A percentile compares a stretch with the other conserved stretches of the same genome.
These are phyloP conservation scores for Notodromas monacha DNA, from an alignment of 2,888 invertebrate species.

Conservation along the genomic window DNA sequence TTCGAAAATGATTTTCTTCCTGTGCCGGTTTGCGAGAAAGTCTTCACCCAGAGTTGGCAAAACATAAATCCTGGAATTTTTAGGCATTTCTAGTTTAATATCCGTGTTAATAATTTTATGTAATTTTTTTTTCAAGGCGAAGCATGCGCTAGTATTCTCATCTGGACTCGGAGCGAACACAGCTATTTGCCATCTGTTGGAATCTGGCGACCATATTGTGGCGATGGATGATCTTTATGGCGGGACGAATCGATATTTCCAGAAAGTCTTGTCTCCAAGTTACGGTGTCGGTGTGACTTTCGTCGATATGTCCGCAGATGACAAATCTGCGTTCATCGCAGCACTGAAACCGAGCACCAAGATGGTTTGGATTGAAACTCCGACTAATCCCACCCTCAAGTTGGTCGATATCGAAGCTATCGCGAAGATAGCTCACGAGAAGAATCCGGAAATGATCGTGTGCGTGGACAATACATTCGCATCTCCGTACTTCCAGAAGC, in stretches of 20 bases:
- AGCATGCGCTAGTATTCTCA: slow-evolving; percentile 30
- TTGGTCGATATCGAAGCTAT: slow-evolving; percentile 51
- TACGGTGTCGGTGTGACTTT: slow-evolving; percentile 40
- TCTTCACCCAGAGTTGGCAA: too few relatives aligned
- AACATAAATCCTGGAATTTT: too few relatives aligned
- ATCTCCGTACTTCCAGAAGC: slow-evolving; percentile 56
- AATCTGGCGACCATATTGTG: slow-evolving; percentile 57
- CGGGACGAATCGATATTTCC: slow-evolving; percentile 44
- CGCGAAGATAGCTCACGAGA: slow-evolving; percentile 24
- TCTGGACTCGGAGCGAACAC: slow-evolving; percentile 69
- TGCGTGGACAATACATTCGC: slow-evolving; percentile 81
- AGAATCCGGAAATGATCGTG: slow-evolving; percentile 25
- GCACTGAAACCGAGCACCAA: slow-evolving; percentile 51
- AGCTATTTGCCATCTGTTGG: slow-evolving; percentile 35
- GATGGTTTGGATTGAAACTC: slow-evolving; percentile 67
- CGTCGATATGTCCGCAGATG: slow-evolving; percentile 32
- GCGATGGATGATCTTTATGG: slow-evolving; percentile 80
- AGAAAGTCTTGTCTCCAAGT: slow-evolving; percentile 22
- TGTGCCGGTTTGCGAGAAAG: too few relatives aligned
- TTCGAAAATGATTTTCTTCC: too few relatives aligned
- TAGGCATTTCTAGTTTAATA: too few relatives aligned
- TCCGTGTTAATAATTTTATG: too few relatives aligned
- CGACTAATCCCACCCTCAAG: slow-evolving; percentile 76
- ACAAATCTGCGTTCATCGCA: slow-evolving; percentile 27
- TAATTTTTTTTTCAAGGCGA: too few relatives aligned